Base-by-base conservation (phyloP, 1,140 invertebrate genomes). In the Drosophila sturtevanti region DNA sequence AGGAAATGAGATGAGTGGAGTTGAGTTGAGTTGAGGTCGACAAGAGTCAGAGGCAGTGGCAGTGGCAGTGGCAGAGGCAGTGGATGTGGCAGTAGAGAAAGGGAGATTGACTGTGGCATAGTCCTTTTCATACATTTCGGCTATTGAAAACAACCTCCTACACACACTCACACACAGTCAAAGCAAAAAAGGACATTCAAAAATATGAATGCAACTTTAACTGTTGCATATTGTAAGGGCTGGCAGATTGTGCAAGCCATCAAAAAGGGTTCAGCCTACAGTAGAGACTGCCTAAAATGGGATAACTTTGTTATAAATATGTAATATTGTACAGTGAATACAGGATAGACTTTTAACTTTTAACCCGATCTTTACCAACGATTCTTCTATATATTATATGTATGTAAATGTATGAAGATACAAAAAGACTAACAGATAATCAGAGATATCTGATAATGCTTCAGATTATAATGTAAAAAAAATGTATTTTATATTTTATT, bases 171-270 rank as follows among this genome's bases (percentile, higher is more conserved):
- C 60, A 63, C 14, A 70, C 16, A 14, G 12, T 14, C 38, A 48
- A 11, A 48, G 16, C 41, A 34, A 56, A 75, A 70, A 72, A 75
- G 68, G 35, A 71, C 72, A 75, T 66, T 75, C 52, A 24, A 55
- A 24, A 21, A 14, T 48, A 58, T 63, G 63, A 72, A 55, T 76
- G 60, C 59, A 72, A 76, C 63, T 60, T 67, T 72, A 72, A 51
- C 63, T 56, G 34, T 70, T 64, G 58, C 58, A 35, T 41, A 31
- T 31, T 31, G 27, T 31, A 31, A 31, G 27, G 27, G 27, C 27
- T 0, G 51, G 51, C 22, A 52, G 22, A 24, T 7, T 27, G 27
- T 11, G 24, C 24, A 34, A 24, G 54, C 63, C 55, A 48, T 27
- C 54, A 63, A 22, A 56, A n/a, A 61, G 51, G 22, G 31, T 21